phyloP scores from a whole-genome alignment of 2,797 vertebrate species.

The Fistularia commersonii region DNA sequence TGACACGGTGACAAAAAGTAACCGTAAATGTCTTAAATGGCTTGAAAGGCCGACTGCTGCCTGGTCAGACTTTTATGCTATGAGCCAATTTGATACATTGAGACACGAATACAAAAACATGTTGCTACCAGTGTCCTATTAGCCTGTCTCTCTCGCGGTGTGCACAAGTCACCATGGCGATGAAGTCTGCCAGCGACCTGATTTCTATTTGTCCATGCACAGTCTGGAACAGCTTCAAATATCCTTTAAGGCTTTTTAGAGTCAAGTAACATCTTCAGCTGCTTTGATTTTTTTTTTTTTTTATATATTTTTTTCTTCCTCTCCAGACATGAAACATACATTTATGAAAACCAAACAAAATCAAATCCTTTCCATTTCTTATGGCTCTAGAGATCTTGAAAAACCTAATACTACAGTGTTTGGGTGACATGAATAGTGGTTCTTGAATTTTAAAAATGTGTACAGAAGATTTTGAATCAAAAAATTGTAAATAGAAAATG shows the following conservation, averaged over 20 bases:
- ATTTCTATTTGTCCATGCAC: constrained; percentile 7
- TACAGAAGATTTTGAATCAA: constrained; percentile 79
- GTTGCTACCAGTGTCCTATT: too few species aligned
- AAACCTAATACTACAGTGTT: constrained; percentile 43
- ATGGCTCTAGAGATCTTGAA: constrained; percentile 25
- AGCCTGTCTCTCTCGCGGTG: too few species aligned
- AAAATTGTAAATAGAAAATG: constrained; percentile 82
- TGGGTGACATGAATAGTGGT: constrained; percentile 45
- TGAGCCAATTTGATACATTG: too few species aligned
- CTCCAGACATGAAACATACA: constrained; percentile 25
- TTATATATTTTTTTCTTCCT: constrained; percentile 2
- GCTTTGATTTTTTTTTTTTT: constrained; percentile 19
- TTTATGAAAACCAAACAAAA: constrained; percentile 40
- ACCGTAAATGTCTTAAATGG: too few species aligned
- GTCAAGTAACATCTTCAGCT: constrained; percentile 31
- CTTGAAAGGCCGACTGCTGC: too few species aligned
- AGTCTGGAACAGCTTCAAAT: constrained; percentile 20
- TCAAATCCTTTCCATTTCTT: constrained; percentile 14
- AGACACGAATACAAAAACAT: too few species aligned
- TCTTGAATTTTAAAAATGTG: constrained; percentile 75
- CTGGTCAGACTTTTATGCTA: too few species aligned
- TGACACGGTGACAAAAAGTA: too few species aligned
- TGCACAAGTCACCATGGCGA: constrained; percentile 22
- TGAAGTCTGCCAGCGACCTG: constrained; percentile 27
- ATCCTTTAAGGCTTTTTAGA: constrained; percentile 20